Percentiles rank a stretch among this genome's conserved stretches.
Conservation (phyloP, 2,113 vertebrate species). For the Albula goreensis region DNA sequence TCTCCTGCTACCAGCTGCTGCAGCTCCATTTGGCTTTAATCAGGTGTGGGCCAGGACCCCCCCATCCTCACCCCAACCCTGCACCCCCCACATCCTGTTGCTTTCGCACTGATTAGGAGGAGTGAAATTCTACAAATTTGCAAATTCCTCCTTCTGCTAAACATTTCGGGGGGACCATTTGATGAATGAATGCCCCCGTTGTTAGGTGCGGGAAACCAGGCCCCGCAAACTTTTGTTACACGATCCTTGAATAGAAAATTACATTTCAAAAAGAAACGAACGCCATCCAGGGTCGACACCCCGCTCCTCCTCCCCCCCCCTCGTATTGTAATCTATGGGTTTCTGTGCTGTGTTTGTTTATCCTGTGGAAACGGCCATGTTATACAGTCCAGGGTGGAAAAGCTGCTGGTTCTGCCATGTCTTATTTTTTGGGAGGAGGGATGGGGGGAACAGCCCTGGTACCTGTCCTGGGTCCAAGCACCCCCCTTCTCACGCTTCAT, state of each 20-base stretch:
- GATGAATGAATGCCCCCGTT: conserved; percentile 81
- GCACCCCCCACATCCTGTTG: conserved; percentile 76
- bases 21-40: conserved; percentile 82
- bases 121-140: conserved; percentile 80
- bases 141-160: conserved; percentile 68
- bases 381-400: not conserved
- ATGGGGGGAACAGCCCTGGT: not conserved
- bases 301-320: not conserved
- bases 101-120: conserved; percentile 78
- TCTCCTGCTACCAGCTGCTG: conserved; percentile 64
- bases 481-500: not conserved
- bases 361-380: not conserved
- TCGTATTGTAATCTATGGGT: not conserved
- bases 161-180: conserved; percentile 49
- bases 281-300: not conserved
- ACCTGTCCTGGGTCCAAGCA: not conserved
- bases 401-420: not conserved
- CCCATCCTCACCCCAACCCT: no score
- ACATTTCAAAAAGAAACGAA: not conserved
- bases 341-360: not conserved
- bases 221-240: conserved; percentile 58
- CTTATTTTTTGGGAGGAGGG: not conserved
- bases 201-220: conserved; percentile 67
- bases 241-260: conserved; percentile 50
- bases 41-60: conserved; percentile 77